A percentile compares a stretch with the other conserved stretches of the same genome.
These are phyloP conservation scores for Dipus sagitta DNA, from an alignment of 2,797 vertebrate species.

Conservation along the genomic window DNA sequence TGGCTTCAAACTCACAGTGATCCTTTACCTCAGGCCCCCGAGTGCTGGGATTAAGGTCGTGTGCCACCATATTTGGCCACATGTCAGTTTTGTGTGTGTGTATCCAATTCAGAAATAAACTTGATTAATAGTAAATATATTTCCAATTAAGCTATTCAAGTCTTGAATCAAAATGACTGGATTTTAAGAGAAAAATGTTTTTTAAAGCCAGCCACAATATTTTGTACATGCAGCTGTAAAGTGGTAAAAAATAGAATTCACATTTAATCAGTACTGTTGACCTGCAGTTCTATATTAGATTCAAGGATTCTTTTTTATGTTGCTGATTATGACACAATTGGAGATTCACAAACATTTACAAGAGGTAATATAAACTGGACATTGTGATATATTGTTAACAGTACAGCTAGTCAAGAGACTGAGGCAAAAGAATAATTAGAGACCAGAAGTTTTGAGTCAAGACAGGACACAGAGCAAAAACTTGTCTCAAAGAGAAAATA, in stretches of 20 bases:
- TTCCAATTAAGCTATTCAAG: not conserved
- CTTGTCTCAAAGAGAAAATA: not conserved
- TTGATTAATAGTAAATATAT: constrained; percentile 17
- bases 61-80: no score
- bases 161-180: constrained; percentile 3
- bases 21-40: no score
- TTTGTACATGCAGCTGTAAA: not conserved
- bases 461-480: not conserved
- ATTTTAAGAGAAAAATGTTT: constrained; percentile 32
- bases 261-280: not conserved
- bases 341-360: not conserved
- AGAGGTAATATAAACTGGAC: not conserved
- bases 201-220: not conserved
- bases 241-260: constrained; percentile 19
- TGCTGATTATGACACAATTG: not conserved
- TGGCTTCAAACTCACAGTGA: no score
- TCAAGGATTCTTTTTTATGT: not conserved
- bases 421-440: not conserved
- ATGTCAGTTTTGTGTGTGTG: not conserved
- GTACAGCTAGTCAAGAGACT: not conserved
- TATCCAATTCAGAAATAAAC: not conserved
- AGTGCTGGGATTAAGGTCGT: no score
- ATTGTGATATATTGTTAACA: not conserved
- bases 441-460: not conserved
- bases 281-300: not conserved